phyloP scores from a whole-genome alignment of 2,113 vertebrate genomes.

The Bothrops jararaca region DNA sequence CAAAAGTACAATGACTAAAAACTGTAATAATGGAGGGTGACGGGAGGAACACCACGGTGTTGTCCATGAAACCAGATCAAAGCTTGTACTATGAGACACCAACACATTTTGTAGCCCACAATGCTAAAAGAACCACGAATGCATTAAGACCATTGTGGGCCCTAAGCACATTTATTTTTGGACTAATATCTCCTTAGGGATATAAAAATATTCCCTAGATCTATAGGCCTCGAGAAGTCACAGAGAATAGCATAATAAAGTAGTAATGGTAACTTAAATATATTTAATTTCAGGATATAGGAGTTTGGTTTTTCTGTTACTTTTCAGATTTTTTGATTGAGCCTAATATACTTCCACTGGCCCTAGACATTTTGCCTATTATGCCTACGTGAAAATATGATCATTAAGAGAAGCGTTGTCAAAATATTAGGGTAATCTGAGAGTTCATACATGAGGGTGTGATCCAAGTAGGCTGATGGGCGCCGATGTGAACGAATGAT shows the following conservation, averaged over 20 bases:
- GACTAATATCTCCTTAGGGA: not conserved
- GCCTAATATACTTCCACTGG: not conserved
- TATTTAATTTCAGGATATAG: not conserved
- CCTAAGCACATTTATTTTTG: not conserved
- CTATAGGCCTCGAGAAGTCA: not conserved
- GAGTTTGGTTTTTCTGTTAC: not conserved
- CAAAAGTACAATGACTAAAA: constrained; percentile 43
- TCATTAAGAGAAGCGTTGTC: constrained; percentile 38
- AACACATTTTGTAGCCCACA: constrained; percentile 46
- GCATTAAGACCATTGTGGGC: not conserved
- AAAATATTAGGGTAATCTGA: constrained; percentile 51
- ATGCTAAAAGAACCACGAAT: constrained; percentile 20
- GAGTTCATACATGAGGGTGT: constrained; percentile 45
- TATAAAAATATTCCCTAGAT: not conserved
- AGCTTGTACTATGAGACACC: constrained; percentile 40
- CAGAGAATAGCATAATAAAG: not conserved
- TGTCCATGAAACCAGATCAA: constrained; percentile 48
- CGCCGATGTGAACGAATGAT: not conserved
- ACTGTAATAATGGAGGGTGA: constrained; percentile 2
- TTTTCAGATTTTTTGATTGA: not conserved
- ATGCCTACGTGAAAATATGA: not conserved
- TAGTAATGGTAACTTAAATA: not conserved
- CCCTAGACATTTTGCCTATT: not conserved
- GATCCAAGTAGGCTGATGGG: constrained; percentile 54
- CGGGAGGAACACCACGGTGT: not conserved